These are phyloP conservation scores for Capreolus pygargus DNA, from an alignment of 2,113 vertebrate species.

Conservation along the genomic window DNA sequence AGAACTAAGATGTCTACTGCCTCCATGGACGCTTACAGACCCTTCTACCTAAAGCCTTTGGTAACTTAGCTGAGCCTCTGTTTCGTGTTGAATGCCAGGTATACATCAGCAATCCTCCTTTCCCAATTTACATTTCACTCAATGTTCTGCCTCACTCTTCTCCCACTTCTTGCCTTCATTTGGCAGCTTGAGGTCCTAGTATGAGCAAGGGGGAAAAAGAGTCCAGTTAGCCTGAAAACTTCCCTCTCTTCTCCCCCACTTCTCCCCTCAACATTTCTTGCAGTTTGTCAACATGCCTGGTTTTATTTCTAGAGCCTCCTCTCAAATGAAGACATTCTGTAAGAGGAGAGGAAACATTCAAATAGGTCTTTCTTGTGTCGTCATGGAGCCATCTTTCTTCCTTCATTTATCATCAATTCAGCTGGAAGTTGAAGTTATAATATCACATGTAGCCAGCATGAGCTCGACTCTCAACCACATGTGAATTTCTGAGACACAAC, in stretches of 20 bases:
- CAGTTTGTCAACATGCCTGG: background rate
- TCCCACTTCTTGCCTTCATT: background rate
- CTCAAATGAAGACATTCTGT: background rate
- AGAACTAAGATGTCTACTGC: background rate
- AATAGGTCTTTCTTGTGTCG: background rate
- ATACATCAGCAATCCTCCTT: background rate
- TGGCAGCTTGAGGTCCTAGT: background rate
- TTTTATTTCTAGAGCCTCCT: background rate
- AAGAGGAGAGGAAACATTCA: background rate
- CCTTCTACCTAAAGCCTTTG: background rate
- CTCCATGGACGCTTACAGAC: background rate
- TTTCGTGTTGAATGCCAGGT: background rate
- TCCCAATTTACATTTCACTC: background rate
- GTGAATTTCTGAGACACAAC: background rate
- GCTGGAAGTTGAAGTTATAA: background rate
- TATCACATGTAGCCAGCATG: background rate
- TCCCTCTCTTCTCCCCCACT: background rate
- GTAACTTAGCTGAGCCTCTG: background rate
- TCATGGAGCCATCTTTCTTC: background rate
- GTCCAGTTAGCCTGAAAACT: background rate
- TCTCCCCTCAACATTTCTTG: background rate
- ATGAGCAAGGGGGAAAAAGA: background rate
- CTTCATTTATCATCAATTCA: background rate
- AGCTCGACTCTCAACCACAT: background rate
- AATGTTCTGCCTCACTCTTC: background rate